Evolutionary conservation across 2,888 invertebrate species (phyloP), one percentile per base, ranked within the genome.

Genomic region (Meteorus colon): DNA sequence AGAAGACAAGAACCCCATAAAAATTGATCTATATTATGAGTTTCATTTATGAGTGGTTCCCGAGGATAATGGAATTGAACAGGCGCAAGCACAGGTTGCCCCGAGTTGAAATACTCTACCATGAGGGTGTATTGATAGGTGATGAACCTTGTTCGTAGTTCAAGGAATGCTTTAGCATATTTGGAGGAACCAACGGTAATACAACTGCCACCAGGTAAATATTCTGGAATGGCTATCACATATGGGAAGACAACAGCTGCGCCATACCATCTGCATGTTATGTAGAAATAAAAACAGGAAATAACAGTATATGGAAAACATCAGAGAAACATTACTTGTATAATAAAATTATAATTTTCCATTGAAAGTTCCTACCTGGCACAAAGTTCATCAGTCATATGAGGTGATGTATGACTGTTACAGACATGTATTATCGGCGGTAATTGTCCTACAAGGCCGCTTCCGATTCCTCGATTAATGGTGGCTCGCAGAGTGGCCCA

Each of bases 1-100:
- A 84, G 72, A 29, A 84, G 76, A 37, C 79, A 78, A 27, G 80
- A 72, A 6, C 83, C 84, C 84, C 84, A 84, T 37, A 84, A 76
- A 29, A 84, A 84, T 77, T 84, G 83, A 62, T 81, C 77, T 62
- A 66, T 71, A 45, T 72, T 75, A 27, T 80, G 37, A 1, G 79
- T 72, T 5, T 77, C 71, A n/a, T 48, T 66, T 12, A 45, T 19
- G 19, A 67, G 24, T 5, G 62, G 59, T 24, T 82, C 80, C 2
- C 72, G 48, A 0, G 84, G 80, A 75, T 82, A 85, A 70, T 82
- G 74, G 8, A 83, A 51, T 1, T 78, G 76, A 8, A 78, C 81
- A 0, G 82, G 80, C 8, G 83, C 74, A 16, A 85, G 70, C 27
- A 83, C 27, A 2, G 84, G 84, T 10, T 74, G 65, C 8, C 82